These are phyloP conservation scores for Corydoras sp. DNA, from an alignment of 2,113 vertebrate species.

Conservation along the genomic window DNA sequence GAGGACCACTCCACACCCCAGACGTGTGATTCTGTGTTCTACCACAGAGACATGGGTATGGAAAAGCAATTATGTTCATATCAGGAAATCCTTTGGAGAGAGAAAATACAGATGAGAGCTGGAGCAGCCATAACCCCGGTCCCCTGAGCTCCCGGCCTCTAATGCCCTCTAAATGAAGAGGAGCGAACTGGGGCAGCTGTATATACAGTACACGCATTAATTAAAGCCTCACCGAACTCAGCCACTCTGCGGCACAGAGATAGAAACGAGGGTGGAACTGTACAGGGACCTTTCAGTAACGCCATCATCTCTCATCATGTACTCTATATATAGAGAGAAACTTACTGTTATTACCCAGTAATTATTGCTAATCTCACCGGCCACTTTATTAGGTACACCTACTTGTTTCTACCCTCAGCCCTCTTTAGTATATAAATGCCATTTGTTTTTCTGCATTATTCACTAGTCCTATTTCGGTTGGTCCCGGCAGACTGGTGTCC, in stretches of 20 bases:
- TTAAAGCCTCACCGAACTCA: constrained; percentile 24
- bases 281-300: constrained; percentile 47
- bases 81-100: background rate
- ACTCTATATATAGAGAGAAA: constrained; percentile 44
- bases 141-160: constrained; percentile 28
- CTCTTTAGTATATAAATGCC: too few relatives aligned
- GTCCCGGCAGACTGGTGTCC: too few relatives aligned
- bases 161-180: constrained; percentile 39
- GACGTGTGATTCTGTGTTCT: background rate
- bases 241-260: constrained; percentile 19
- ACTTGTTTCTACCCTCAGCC: too few relatives aligned
- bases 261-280: constrained; percentile 33
- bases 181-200: constrained; percentile 8
- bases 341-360: too few relatives aligned
- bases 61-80: background rate
- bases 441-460: too few relatives aligned
- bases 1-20: background rate
- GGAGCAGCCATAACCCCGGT: constrained; percentile 15
- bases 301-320: constrained; percentile 55
- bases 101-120: constrained; percentile 10
- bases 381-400: too few relatives aligned
- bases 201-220: constrained; percentile 40
- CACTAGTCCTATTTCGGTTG: too few relatives aligned
- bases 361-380: too few relatives aligned
- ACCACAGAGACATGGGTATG: background rate